Percentiles rank a stretch among this genome's conserved stretches.
Conservation (phyloP, 1,140 invertebrate species). For the Nixonia krombeini region DNA sequence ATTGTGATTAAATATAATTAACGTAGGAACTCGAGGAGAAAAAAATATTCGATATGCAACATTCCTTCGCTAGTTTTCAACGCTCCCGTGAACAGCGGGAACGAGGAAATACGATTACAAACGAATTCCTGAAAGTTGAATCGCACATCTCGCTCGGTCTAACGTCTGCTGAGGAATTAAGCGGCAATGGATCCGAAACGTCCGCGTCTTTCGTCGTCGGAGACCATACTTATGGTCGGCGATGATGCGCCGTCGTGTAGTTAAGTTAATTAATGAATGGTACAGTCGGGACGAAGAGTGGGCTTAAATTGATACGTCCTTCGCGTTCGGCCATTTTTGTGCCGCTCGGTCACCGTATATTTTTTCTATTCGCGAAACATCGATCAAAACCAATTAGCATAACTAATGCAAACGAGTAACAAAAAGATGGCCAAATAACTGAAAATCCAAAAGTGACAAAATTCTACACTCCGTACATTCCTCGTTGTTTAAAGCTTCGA, state of each 20-base stretch:
- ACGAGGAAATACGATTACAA: too few species aligned
- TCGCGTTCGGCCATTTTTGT: slow-evolving; percentile 63
- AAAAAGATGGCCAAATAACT: too few species aligned
- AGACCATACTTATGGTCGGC: slow-evolving; percentile 56
- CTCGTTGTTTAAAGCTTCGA: too few species aligned
- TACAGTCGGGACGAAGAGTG: slow-evolving; percentile 68
- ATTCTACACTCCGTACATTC: too few species aligned
- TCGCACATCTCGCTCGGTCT: slow-evolving; percentile 8
- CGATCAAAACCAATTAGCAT: slow-evolving; percentile 4
- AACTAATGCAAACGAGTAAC: too few species aligned
- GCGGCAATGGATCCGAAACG: slow-evolving; percentile 50
- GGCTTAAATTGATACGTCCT: slow-evolving; percentile 71
- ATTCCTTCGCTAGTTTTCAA: too few species aligned
- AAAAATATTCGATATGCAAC: too few species aligned
- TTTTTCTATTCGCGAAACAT: slow-evolving; percentile 8
- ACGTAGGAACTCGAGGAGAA: too few species aligned
- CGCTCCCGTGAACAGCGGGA: too few species aligned
- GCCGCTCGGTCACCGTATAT: slow-evolving; percentile 24
- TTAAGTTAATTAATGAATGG: slow-evolving; percentile 72
- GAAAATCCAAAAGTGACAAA: too few species aligned
- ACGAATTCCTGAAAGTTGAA: slow-evolving; percentile 18
- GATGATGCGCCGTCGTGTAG: slow-evolving; percentile 66
- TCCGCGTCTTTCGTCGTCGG: slow-evolving; percentile 51
- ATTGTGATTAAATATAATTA: too few species aligned
- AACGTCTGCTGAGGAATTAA: slow-evolving; percentile 37